A percentile compares a stretch with the other conserved stretches of the same genome.
These are phyloP conservation scores for Drosophila fuyamai DNA, from an alignment of 1,140 invertebrate genomes.

Conservation along the genomic window DNA sequence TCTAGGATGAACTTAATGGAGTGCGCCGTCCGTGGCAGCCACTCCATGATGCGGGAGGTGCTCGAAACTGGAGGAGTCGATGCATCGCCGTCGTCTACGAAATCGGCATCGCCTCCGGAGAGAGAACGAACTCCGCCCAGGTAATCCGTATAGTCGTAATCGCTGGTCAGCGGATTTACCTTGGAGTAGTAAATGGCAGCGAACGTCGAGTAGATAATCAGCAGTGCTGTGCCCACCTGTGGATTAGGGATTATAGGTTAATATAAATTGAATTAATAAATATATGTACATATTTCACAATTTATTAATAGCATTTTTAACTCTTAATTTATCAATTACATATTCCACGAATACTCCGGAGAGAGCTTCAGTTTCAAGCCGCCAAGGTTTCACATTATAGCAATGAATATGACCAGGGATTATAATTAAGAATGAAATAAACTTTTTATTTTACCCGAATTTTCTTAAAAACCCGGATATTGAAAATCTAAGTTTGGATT, in stretches of 20 bases:
- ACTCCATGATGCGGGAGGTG: slow-evolving; percentile 59
- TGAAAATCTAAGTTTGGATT: no score
- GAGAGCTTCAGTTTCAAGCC: no score
- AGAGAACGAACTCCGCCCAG: slow-evolving; percentile 86
- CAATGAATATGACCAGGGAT: no score
- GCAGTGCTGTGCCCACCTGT: slow-evolving; percentile 90
- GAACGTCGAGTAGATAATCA: slow-evolving; percentile 92
- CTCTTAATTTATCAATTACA: no score
- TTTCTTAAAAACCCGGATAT: no score
- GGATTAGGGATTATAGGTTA: neutral
- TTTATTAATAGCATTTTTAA: no score
- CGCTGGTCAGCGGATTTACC: slow-evolving; percentile 90
- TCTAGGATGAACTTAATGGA: slow-evolving; percentile 80
- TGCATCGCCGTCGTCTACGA: slow-evolving; percentile 69
- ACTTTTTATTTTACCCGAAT: no score
- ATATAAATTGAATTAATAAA: neutral
- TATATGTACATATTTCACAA: no score
- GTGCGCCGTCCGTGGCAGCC: slow-evolving; percentile 68
- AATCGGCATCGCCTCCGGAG: slow-evolving; percentile 85
- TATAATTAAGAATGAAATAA: no score
- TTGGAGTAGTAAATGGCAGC: slow-evolving; percentile 94
- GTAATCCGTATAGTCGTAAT: slow-evolving; percentile 91
- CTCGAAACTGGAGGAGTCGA: slow-evolving; percentile 13
- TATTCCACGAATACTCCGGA: no score
- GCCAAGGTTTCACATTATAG: no score